Conservation (phyloP, 2,797 vertebrate species). For the Adrianichthys oophorus region DNA sequence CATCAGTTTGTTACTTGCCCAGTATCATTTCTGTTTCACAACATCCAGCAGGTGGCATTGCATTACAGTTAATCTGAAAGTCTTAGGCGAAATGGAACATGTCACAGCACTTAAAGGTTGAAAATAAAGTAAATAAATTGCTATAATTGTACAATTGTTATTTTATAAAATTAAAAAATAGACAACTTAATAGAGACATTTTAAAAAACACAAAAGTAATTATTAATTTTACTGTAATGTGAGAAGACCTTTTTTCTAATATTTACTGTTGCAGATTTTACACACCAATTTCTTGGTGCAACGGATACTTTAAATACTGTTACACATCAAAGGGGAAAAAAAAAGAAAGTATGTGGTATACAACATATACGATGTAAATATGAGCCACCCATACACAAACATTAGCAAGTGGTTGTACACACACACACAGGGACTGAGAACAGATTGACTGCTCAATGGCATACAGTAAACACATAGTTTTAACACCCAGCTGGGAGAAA, state of each 20-base stretch:
- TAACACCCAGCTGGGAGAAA: slow-evolving; percentile 69
- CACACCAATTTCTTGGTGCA: slow-evolving; percentile 52
- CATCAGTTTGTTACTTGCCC: slow-evolving; percentile 23
- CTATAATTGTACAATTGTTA: slow-evolving; percentile 10
- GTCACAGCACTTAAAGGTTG: slow-evolving; percentile 41
- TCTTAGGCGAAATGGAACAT: slow-evolving; percentile 16
- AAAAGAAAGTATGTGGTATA: slow-evolving; percentile 66
- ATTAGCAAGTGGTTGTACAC: slow-evolving; percentile 9
- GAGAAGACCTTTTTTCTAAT: neutral
- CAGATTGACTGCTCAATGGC: slow-evolving; percentile 68
- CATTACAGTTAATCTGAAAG: slow-evolving; percentile 42
- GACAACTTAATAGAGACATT: neutral
- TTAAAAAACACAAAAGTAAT: neutral
- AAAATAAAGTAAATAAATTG: slow-evolving; percentile 20
- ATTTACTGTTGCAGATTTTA: slow-evolving; percentile 32
- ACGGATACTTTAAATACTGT: slow-evolving; percentile 57
- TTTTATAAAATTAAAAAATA: slow-evolving; percentile 18
- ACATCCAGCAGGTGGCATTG: slow-evolving; percentile 67
- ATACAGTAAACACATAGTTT: slow-evolving; percentile 71
- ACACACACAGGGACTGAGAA: slow-evolving; percentile 22
- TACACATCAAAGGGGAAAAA: slow-evolving; percentile 61
- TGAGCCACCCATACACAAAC: slow-evolving; percentile 37
- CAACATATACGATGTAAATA: slow-evolving; percentile 57
- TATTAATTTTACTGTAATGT: too few relatives aligned
- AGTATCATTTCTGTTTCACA: neutral